Conservation (phyloP, 1,140 invertebrate genomes). For the Oreohelix idahoensis region DNA sequence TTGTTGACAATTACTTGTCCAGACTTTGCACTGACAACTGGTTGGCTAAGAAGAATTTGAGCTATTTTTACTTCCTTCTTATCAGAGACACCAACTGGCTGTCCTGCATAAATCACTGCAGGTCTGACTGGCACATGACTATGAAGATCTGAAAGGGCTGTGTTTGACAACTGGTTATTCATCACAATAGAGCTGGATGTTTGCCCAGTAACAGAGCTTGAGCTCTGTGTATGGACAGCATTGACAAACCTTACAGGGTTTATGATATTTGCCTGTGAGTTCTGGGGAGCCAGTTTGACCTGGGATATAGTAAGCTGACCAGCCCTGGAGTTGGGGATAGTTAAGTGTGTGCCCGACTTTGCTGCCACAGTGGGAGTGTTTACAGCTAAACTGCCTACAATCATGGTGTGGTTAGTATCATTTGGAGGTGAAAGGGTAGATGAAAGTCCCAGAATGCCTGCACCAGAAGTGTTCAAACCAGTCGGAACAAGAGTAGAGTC, state of each 20-base stretch:
- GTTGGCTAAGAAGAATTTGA: slow-evolving; percentile 24
- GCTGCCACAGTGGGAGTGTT: background rate
- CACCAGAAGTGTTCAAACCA: background rate
- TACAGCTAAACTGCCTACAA: background rate
- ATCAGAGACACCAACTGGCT: background rate
- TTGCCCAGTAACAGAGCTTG: background rate
- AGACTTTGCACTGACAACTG: background rate
- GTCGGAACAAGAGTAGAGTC: background rate
- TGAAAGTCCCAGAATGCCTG: background rate
- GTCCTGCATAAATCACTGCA: slow-evolving; percentile 17
- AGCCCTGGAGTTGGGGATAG: slow-evolving; percentile 1
- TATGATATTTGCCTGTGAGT: slow-evolving; percentile 5
- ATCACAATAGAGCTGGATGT: background rate
- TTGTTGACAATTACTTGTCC: background rate
- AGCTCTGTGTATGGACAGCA: background rate
- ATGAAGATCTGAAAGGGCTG: background rate
- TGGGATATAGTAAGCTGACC: slow-evolving; percentile 19
- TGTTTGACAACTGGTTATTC: background rate
- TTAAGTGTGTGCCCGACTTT: background rate
- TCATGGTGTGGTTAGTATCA: background rate
- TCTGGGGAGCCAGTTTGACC: slow-evolving; percentile 9
- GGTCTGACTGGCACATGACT: slow-evolving; percentile 4
- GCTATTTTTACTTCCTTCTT: slow-evolving; percentile 19
- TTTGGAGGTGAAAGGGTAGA: background rate
- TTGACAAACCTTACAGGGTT: slow-evolving; percentile 21